Percentiles rank a stretch among this genome's conserved stretches.
Evolutionary conservation across 2,888 invertebrate genomes (phyloP).

Genomic region (Elegia similella): DNA sequence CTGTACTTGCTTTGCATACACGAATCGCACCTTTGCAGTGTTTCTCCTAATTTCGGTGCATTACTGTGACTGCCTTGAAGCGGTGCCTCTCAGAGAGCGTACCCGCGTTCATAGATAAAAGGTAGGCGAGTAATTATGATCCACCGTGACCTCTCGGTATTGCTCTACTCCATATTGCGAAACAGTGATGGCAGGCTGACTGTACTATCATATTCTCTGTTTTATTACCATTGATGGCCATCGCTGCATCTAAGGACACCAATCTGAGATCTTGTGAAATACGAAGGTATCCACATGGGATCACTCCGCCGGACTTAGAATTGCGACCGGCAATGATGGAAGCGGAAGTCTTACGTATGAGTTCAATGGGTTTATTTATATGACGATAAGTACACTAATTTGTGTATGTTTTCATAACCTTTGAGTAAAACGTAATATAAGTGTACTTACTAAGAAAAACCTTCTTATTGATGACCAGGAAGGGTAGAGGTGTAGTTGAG

Average conservation of each 20-base stretch:
- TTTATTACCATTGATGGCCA: constrained; percentile 9
- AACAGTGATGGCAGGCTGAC: constrained; percentile 15
- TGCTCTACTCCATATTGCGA: constrained; percentile 22
- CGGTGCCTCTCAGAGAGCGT: neutral
- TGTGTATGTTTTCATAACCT: too few relatives aligned
- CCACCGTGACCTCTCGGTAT: constrained; percentile 22
- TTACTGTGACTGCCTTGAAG: neutral
- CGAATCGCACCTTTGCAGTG: neutral
- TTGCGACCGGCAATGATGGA: too few relatives aligned
- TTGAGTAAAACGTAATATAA: too few relatives aligned
- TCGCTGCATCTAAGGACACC: constrained; percentile 13
- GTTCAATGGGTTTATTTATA: too few relatives aligned
- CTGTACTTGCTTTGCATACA: too few relatives aligned
- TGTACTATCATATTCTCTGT: constrained; percentile 4
- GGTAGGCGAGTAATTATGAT: constrained; percentile 8
- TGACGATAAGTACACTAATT: too few relatives aligned
- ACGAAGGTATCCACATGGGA: neutral
- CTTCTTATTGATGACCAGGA: too few relatives aligned
- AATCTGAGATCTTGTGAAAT: constrained; percentile 2
- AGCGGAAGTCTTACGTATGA: too few relatives aligned
- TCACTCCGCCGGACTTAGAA: too few relatives aligned
- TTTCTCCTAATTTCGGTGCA: neutral
- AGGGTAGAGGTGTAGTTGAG: too few relatives aligned
- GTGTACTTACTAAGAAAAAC: too few relatives aligned
- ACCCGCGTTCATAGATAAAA: constrained; percentile 14